Evolutionary conservation across 2,113 vertebrate genomes (phyloP).

Genomic region (Otolemur garnettii): DNA sequence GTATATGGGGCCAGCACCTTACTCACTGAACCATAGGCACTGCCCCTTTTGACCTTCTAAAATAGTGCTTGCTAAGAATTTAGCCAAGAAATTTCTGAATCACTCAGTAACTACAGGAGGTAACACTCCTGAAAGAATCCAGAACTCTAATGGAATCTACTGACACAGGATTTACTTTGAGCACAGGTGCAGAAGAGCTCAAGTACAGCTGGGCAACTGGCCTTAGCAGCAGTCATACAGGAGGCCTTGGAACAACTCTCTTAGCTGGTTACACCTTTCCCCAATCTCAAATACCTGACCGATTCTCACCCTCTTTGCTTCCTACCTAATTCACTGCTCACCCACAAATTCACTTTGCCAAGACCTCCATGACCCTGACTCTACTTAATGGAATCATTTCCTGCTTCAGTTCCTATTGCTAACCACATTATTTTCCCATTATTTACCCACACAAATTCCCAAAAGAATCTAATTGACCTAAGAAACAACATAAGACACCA

Average conservation of each 20-base stretch:
- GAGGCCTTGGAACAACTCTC: not conserved
- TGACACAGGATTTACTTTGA: not conserved
- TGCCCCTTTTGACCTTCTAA: not conserved
- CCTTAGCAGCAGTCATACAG: not conserved
- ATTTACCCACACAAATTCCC: constrained; percentile 52
- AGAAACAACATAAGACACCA: not conserved
- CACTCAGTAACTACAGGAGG: not conserved
- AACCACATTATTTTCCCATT: constrained; percentile 19
- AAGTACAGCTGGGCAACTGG: not conserved
- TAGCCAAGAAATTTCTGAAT: constrained; percentile 15
- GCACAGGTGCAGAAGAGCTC: not conserved
- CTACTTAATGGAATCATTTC: constrained; percentile 28
- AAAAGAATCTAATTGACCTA: constrained; percentile 26
- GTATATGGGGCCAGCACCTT: no score
- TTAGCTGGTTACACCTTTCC: not conserved
- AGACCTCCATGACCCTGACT: not conserved
- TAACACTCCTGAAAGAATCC: not conserved
- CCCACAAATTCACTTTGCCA: constrained; percentile 27
- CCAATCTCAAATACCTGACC: not conserved
- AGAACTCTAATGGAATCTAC: constrained; percentile 6
- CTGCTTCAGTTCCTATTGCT: not conserved
- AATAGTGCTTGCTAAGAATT: constrained; percentile 13
- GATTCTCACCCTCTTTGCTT: not conserved
- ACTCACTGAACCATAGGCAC: no score
- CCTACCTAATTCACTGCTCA: constrained; percentile 14